These are phyloP conservation scores for Phataginus tricuspis DNA, from an alignment of 2,797 vertebrate genomes.

Conservation along the genomic window DNA sequence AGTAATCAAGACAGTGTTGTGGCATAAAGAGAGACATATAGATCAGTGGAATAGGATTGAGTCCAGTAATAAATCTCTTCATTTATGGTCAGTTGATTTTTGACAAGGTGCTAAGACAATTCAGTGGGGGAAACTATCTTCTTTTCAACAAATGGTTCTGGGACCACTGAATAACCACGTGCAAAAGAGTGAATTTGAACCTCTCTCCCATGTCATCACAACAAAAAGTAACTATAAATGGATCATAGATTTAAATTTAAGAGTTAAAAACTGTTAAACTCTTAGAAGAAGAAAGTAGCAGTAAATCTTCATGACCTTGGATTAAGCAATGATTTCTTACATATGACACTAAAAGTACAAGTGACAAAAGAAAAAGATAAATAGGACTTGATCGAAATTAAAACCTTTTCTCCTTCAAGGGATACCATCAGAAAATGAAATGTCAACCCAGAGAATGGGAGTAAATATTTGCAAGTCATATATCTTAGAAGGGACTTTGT, in stretches of 20 bases:
- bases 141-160: not conserved
- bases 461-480: not conserved
- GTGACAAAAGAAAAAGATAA: slow-evolving; percentile 33
- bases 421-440: not conserved
- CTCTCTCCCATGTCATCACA: not conserved
- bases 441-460: not conserved
- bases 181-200: not conserved
- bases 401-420: slow-evolving; percentile 3
- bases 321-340: slow-evolving; percentile 17
- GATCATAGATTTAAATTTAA: not conserved
- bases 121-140: not conserved
- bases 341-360: not conserved
- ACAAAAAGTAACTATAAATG: slow-evolving; percentile 1
- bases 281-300: not conserved
- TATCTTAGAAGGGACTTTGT: not conserved
- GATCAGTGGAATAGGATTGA: not conserved
- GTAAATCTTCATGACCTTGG: slow-evolving; percentile 14
- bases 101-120: not conserved
- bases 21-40: not conserved
- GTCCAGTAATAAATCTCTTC: not conserved
- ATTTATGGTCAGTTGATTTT: not conserved
- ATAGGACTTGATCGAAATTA: slow-evolving; percentile 13
- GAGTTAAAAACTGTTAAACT: slow-evolving; percentile 13
- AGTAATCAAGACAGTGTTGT: not conserved
- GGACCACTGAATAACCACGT: not conserved